Conservation (phyloP, 2,888 invertebrate genomes). For the Conomelus anceps region DNA sequence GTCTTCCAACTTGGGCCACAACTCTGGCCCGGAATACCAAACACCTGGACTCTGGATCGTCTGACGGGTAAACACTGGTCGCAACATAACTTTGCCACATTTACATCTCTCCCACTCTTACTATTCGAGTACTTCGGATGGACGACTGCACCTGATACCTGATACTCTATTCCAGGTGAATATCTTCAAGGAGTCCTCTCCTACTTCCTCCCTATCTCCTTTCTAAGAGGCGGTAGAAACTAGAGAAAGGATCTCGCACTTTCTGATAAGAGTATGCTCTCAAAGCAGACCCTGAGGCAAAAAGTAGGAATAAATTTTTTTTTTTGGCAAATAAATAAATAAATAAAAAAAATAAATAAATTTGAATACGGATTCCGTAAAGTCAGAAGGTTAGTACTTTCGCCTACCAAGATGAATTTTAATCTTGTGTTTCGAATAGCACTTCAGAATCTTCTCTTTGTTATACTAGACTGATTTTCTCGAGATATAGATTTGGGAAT, state of each 20-base stretch:
- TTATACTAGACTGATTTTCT: no score
- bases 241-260: neutral
- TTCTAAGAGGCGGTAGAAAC: neutral
- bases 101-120: neutral
- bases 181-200: neutral
- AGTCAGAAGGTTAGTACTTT: neutral
- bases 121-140: neutral
- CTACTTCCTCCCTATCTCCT: no score
- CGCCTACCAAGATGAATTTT: neutral
- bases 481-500: no score
- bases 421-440: neutral
- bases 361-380: neutral
- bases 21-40: neutral
- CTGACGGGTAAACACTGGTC: neutral
- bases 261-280: neutral
- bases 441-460: neutral
- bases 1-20: neutral
- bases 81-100: neutral
- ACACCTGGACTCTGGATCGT: neutral
- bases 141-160: neutral
- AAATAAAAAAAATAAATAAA: neutral
- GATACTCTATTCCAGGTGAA: neutral
- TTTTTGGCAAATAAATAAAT: no score
- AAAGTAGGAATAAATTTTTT: no score
- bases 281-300: neutral